These are phyloP conservation scores for Ibycter americanus DNA, from an alignment of 2,797 vertebrate genomes.

Conservation along the genomic window DNA sequence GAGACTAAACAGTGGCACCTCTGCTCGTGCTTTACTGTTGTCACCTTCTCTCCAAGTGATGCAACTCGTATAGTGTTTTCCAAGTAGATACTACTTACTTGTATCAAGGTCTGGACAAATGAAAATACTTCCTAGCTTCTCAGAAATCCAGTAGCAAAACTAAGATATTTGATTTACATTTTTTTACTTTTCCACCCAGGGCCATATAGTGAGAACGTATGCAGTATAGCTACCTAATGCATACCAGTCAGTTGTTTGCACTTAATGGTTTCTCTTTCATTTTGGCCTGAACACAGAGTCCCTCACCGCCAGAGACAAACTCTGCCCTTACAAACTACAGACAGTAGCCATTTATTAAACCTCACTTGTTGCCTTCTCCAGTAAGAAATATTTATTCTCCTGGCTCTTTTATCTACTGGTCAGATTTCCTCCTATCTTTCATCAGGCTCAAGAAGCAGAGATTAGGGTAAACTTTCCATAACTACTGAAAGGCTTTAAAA, in stretches of 20 bases:
- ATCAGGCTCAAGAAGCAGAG: neutral
- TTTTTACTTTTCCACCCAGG: neutral
- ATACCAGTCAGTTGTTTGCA: neutral
- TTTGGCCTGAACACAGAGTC: neutral
- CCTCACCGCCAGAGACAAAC: neutral
- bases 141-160: neutral
- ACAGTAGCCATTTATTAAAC: neutral
- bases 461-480: neutral
- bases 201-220: neutral
- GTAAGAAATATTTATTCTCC: neutral
- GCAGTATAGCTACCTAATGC: neutral
- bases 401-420: neutral
- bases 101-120: neutral
- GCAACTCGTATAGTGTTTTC: neutral
- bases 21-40: neutral
- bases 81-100: neutral
- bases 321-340: neutral
- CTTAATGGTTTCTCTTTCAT: neutral
- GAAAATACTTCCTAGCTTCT: neutral
- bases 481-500: neutral
- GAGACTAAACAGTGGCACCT: neutral
- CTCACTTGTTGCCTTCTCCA: neutral
- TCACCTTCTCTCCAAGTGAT: neutral
- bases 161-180: neutral
- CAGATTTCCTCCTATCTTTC: slow-evolving; percentile 16